Base-by-base conservation (phyloP, 2,797 vertebrate species). In the Oreochromis mossambicus region DNA sequence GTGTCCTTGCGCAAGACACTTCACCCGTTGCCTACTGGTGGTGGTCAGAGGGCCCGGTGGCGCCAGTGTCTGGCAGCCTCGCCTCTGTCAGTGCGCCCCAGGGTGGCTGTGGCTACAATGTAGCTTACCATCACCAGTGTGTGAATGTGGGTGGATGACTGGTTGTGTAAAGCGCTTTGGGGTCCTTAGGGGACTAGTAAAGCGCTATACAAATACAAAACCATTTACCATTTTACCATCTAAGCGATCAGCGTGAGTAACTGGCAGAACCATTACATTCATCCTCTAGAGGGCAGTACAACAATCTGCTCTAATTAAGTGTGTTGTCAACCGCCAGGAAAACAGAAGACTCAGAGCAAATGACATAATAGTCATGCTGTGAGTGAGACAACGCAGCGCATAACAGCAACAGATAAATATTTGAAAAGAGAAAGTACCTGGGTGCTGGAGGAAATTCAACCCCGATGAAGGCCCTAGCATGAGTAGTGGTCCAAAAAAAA, bases 211-310 rank as follows among this genome's bases (percentile, higher is more conserved):
- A 26, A 26, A 26, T 26, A 26, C 26, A 26, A 26, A 4, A 4
- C 26, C 26, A 26, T 26, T 26, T 26, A 26, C 24, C 24, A 26
- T 26, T 26, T 26, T 26, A 26, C 26, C 26, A 26, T 56, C 55
- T 3, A 55, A 56, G 13, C 14, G 2, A 29, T 56, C 5, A 15
- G 26, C 4, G 4, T 9, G 14, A 56, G 54, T 29, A 29, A 56
- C 1, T 0, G 0, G 7, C 54, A 56, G 54, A 56, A 56, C 54
- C 29, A 56, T 56, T 29, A 15, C 26, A 29, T 29, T 5, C 14
- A 29, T 56, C 13, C 54, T 15, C 24, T 56, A 56, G 24, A 29
- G 24, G 14, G 54, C 54, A 56, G 24, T 56, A 56, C 54, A 56
- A 56, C 54, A 1, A 29, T 15, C 54, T 56, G 24, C 54, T 56